Conservation (phyloP, 2,888 invertebrate species). For the Minunthozetes semirufus region DNA sequence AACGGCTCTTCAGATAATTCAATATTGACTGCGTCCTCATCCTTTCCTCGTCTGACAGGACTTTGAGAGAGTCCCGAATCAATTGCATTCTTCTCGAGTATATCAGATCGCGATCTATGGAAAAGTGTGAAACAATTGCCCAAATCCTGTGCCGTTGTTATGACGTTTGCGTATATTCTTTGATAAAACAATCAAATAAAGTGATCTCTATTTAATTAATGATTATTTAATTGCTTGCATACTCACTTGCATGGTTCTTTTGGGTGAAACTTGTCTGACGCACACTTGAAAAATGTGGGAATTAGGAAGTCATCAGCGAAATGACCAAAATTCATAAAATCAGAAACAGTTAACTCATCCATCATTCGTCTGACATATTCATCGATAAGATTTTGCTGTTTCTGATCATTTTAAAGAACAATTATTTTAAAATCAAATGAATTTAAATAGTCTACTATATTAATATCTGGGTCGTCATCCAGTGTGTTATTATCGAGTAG, state of each 20-base stretch:
- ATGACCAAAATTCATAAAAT: conserved; percentile 28
- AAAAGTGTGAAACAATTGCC: conserved; percentile 37
- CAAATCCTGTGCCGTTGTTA: conserved; percentile 31
- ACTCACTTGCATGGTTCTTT: conserved; percentile 17
- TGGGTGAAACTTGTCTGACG: conserved; percentile 26
- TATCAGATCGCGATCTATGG: conserved; percentile 28
- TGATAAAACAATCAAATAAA: neutral
- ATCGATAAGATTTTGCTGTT: neutral
- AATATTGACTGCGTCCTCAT: conserved; percentile 25
- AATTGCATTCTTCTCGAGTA: conserved; percentile 14
- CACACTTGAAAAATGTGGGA: conserved; percentile 19
- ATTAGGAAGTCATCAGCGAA: conserved; percentile 15
- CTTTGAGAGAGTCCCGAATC: conserved; percentile 20
- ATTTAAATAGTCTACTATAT: neutral
- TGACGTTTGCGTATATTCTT: neutral
- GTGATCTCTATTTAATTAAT: neutral
- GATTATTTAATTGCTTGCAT: neutral
- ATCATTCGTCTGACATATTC: conserved; percentile 18
- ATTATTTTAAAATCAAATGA: neutral
- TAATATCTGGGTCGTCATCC: neutral
- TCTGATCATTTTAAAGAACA: neutral
- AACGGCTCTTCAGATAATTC: conserved; percentile 33
- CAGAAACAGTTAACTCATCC: conserved; percentile 20
- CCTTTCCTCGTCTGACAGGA: conserved; percentile 20
- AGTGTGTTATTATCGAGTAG: neutral